Evolutionary conservation across 2,888 invertebrate species (phyloP).

Genomic region (Ophioninae sp.): DNA sequence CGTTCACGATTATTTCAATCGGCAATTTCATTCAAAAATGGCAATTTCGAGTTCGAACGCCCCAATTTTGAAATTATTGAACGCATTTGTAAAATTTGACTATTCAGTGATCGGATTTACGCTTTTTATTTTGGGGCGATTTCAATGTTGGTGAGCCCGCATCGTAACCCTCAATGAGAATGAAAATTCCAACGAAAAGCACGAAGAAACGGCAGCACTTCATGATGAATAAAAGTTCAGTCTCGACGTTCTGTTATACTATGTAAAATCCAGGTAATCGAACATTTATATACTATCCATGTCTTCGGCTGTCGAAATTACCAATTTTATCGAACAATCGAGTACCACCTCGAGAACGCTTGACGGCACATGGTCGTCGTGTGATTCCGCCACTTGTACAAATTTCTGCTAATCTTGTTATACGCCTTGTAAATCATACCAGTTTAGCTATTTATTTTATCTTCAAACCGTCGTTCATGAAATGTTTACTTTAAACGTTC

Average conservation of each 20-base stretch:
- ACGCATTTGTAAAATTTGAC: not conserved
- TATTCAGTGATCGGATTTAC: conserved; percentile 11
- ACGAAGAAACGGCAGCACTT: conserved; percentile 10
- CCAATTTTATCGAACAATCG: not conserved
- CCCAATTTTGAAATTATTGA: no score
- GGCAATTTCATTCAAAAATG: no score
- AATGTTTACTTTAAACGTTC: not conserved
- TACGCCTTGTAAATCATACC: not conserved
- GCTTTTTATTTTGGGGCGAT: not conserved
- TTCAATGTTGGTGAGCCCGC: not conserved
- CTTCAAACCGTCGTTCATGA: not conserved
- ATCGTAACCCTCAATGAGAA: conserved; percentile 10
- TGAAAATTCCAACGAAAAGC: conserved; percentile 19
- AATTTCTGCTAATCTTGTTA: not conserved
- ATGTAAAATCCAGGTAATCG: conserved; percentile 12
- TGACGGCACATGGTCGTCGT: not conserved
- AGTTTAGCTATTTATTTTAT: not conserved
- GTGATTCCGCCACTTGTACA: not conserved
- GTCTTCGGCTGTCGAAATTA: not conserved
- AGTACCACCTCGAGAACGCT: not conserved
- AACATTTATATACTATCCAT: not conserved
- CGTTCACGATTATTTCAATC: no score
- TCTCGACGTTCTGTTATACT: not conserved
- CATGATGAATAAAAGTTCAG: conserved; percentile 32
- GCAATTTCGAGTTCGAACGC: no score